These are phyloP conservation scores for Myotis pilosus DNA, from an alignment of 2,797 vertebrate genomes.

Conservation along the genomic window DNA sequence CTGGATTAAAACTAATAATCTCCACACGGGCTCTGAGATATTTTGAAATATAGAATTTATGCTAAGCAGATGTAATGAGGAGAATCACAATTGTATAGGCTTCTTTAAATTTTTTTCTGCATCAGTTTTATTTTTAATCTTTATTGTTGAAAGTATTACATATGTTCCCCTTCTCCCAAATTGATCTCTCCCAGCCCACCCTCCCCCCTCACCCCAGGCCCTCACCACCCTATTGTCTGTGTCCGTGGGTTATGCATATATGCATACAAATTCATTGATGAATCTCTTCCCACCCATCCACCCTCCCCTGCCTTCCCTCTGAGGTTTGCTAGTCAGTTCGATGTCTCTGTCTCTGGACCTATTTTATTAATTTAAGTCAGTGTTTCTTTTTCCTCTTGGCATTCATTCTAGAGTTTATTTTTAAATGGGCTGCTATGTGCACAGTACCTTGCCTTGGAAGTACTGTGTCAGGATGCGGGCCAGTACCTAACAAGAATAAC, in stretches of 20 bases:
- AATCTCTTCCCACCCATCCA: too few relatives aligned
- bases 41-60: background rate
- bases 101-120: background rate
- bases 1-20: slow-evolving; percentile 44
- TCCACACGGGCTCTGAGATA: background rate
- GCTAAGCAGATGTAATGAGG: background rate
- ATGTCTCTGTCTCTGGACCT: too few relatives aligned
- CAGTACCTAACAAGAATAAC: background rate
- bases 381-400: background rate
- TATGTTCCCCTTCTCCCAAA: too few relatives aligned
- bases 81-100: background rate
- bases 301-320: too few relatives aligned
- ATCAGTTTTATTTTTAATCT: too few relatives aligned
- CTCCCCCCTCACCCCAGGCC: too few relatives aligned
- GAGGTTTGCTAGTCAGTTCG: too few relatives aligned
- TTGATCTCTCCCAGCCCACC: too few relatives aligned
- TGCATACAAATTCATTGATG: too few relatives aligned
- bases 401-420: slow-evolving; percentile 53
- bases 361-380: background rate
- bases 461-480: background rate
- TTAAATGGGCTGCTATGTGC: background rate
- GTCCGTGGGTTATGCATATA: too few relatives aligned
- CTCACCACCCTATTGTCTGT: too few relatives aligned
- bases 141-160: too few relatives aligned
- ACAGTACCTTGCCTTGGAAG: slow-evolving; percentile 8